Evolutionary conservation across 2,888 invertebrate species (phyloP).

Genomic region (Polylopha cassiicola): DNA sequence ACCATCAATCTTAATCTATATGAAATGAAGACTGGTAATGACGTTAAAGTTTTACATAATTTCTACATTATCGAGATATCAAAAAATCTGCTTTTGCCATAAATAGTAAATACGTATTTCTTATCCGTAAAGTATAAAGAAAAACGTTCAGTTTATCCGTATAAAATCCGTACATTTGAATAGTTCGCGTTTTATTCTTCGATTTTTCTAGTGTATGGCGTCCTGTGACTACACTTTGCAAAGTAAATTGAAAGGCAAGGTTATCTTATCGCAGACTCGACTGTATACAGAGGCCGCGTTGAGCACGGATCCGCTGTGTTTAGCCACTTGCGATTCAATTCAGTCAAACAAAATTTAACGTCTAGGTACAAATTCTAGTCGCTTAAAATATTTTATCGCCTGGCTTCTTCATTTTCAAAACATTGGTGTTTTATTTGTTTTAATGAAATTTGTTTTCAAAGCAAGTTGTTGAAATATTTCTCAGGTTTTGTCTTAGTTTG

Average conservation of each 20-base stretch:
- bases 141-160: conserved; percentile 16
- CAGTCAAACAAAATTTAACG: conserved; percentile 23
- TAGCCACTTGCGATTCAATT: conserved; percentile 33
- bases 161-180: conserved; percentile 17
- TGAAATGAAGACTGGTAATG: conserved; percentile 1
- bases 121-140: conserved; percentile 30
- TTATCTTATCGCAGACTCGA: conserved; percentile 67
- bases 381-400: too few species aligned
- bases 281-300: conserved; percentile 45
- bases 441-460: too few species aligned
- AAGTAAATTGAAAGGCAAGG: conserved; percentile 74
- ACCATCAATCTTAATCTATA: conserved; percentile 19
- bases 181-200: conserved; percentile 49
- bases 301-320: conserved; percentile 22
- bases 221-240: conserved; percentile 41
- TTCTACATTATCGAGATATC: too few species aligned
- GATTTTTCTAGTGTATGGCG: conserved; percentile 41
- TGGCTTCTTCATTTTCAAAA: too few species aligned
- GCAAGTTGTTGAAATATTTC: too few species aligned
- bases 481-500: too few species aligned
- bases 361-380: too few species aligned
- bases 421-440: too few species aligned
- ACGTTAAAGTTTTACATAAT: too few species aligned
- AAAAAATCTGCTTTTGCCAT: conserved; percentile 11
- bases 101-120: conserved; percentile 21